Evolutionary conservation across 2,888 invertebrate genomes (phyloP), one percentile per base, ranked within the genome.

Genomic region (Bimastos eiseni): DNA sequence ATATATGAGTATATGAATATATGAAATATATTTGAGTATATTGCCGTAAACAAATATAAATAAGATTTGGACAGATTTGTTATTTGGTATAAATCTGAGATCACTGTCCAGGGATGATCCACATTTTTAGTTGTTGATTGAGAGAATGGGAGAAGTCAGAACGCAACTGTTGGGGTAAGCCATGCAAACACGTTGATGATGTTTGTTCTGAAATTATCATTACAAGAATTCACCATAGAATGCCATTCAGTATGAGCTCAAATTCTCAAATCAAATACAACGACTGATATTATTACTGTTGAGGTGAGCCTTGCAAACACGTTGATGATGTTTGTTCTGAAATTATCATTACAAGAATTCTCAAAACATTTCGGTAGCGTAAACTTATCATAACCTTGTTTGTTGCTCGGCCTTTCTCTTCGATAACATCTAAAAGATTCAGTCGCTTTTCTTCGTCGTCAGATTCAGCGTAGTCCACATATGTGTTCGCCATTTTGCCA

Each of bases 391-490:
- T 15, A 36, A 94, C 94, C 93, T 94, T 94, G 92, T 93, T 94
- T 41, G 93, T 89, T 17, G 93, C 92, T 92, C 94, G 93, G 90
- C 94, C 93, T 93, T 93, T 93, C 49, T 94, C 94, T 92, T 94
- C 94, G 30, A 94, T 93, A 84, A 94, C 93, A 91, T 94, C 94
- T 38, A 94, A 92, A 83, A 94, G 93, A 86, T 86, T 86, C 86
- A 86, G 37, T 86, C 86, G 86, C 86, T 86, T 86, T 34, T 86
- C 86, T 86, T 86, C 86, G 21, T 86, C 86, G 86, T 86, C 86
- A 37, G 86, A 86, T 2, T 86, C 86, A 34, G 36, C 86, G 34
- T 36, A 86, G 30, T 86, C 86, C 30, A 86, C 86, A 37, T 24
- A 86, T 17, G 34, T 37, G 86, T 86, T 86, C 86, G 86, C 86